A percentile compares a stretch with the other conserved stretches of the same genome.
Evolutionary conservation across 2,888 invertebrate genomes (phyloP).

Genomic region (Chalcis sispes): DNA sequence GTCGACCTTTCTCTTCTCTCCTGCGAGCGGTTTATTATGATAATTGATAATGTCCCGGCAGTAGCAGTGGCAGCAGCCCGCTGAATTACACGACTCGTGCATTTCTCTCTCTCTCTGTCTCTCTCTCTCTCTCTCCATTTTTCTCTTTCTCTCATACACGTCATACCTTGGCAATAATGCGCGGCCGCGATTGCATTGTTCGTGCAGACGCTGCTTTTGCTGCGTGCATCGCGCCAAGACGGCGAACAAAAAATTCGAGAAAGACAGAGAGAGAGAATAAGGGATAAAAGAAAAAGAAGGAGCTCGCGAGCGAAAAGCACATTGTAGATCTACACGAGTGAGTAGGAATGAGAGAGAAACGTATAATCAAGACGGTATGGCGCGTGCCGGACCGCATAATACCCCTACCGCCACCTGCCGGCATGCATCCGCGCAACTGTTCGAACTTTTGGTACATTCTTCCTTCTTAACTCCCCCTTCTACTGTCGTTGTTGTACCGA

Average conservation of each 20-base stretch:
- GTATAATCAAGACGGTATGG: constrained; percentile 11
- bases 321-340: too few relatives aligned
- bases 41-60: constrained; percentile 17
- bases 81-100: constrained; percentile 6
- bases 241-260: neutral
- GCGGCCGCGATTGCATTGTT: neutral
- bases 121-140: too few relatives aligned
- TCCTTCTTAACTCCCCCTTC: neutral
- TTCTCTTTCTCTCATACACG: too few relatives aligned
- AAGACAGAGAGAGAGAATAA: neutral
- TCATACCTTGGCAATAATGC: too few relatives aligned
- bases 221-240: neutral
- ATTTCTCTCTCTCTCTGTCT: too few relatives aligned
- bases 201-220: neutral
- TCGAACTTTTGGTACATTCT: neutral
- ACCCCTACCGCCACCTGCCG: constrained; percentile 44
- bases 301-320: too few relatives aligned
- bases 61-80: neutral
- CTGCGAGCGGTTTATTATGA: constrained; percentile 33
- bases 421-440: neutral
- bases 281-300: neutral
- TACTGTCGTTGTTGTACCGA: too few relatives aligned
- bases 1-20: too few relatives aligned
- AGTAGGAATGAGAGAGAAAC: neutral
- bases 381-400: constrained; percentile 16